These are phyloP conservation scores for Drosophila kurseongensis DNA, from an alignment of 1,140 invertebrate genomes.

Conservation along the genomic window DNA sequence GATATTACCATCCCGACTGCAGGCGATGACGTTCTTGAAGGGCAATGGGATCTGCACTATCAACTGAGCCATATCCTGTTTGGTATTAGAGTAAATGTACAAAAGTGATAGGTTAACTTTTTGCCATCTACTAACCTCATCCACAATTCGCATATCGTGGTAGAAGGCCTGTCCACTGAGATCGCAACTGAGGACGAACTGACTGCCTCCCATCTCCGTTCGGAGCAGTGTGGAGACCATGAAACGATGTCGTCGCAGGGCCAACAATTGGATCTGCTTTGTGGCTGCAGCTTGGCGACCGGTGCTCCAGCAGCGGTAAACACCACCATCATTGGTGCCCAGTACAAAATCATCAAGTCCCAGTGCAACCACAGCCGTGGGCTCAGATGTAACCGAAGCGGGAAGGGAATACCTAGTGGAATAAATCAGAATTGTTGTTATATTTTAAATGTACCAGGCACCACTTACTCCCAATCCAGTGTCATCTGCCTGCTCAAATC, in stretches of 20 bases:
- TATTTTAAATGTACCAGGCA: neutral
- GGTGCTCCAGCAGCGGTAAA: constrained; percentile 68
- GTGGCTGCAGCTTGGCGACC: constrained; percentile 32
- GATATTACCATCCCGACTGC: constrained; percentile 64
- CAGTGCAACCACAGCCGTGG: constrained; percentile 61
- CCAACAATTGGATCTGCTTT: constrained; percentile 57
- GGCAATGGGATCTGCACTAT: constrained; percentile 77
- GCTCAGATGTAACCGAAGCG: constrained; percentile 36
- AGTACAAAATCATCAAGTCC: constrained; percentile 67
- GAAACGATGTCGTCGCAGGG: constrained; percentile 68
- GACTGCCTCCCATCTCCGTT: constrained; percentile 41
- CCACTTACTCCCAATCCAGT: constrained; percentile 70
- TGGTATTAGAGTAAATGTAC: neutral
- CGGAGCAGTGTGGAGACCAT: constrained; percentile 65
- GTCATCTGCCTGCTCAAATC: constrained; percentile 56
- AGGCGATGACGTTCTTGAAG: constrained; percentile 75
- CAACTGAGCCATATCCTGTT: constrained; percentile 62
- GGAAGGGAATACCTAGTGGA: constrained; percentile 52
- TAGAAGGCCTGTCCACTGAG: constrained; percentile 76
- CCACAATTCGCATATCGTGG: constrained; percentile 67
- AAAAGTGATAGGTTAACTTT: neutral
- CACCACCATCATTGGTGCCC: constrained; percentile 67
- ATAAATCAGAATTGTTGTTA: too few relatives aligned
- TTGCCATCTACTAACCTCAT: constrained; percentile 53
- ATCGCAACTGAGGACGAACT: constrained; percentile 74